Evolutionary conservation across 2,888 invertebrate species (phyloP), one percentile per base, ranked within the genome.

Genomic region (Drosophila kanekoi): DNA sequence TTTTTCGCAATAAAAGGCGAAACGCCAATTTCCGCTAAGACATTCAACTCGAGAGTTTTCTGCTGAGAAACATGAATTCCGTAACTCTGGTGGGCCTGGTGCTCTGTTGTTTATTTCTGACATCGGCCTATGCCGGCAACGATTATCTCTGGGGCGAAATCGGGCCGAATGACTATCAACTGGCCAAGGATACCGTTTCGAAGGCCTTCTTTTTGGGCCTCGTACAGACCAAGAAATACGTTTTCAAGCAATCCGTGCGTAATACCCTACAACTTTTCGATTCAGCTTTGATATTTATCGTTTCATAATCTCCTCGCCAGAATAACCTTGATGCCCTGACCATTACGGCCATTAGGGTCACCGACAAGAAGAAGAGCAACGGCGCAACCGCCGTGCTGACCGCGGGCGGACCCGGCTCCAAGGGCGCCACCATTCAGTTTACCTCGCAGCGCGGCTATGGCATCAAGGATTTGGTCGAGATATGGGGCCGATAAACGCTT

Each of bases 351-450:
- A 73, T 89, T 14, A 41, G 16, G 53, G 43, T 89, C 0, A 88
- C 74, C 11, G 89, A 89, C n/a, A 71, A 69, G 40, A 87, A 75
- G 48, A 69, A 65, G 38, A 80, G 72, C 16, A 87, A 87, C 38
- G 92, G 93, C 37, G 93, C 93, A 0, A 88, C 88, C 16, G 92
- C 91, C 1, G 85, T 77, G 5, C 67, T 93, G 1, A 0, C 79
- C 0, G 47, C 64, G 0, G 94, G 94, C 32, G 94, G 94, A 4
- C 93, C 93, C 2, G 93, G 93, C 11, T 78, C 79, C 35, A 91
- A 81, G 57, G 90, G 91, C 33, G 93, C 91, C 13, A 92, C 92
- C 0, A 65, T 94, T 0, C 73, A 83, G n/a, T 92, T 94, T 67
- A 93, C 92, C 67, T 93, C 94, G 1, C 73, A 91, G 71, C 89